phyloP scores from a whole-genome alignment of 2,113 vertebrate genomes.

The Oryzias melastigma region DNA sequence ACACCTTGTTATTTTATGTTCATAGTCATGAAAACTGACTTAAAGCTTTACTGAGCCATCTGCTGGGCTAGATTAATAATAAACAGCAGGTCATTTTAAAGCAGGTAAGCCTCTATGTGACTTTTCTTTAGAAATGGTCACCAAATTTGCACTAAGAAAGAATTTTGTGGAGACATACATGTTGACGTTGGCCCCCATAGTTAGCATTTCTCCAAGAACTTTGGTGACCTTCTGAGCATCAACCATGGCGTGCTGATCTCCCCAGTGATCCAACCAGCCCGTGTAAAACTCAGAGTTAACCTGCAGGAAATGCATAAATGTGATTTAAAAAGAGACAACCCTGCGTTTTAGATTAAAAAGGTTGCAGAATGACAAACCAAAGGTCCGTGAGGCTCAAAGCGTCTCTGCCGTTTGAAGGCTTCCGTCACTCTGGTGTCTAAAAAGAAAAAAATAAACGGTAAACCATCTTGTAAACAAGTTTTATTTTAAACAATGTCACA shows the following conservation, averaged over 20 bases:
- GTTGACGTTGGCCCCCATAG: constrained; percentile 91
- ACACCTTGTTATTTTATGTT: no score
- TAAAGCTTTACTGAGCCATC: no score
- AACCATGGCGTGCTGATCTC: constrained; percentile 80
- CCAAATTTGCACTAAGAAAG: background rate
- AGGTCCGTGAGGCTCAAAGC: constrained; percentile 85
- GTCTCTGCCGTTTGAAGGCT: constrained; percentile 83
- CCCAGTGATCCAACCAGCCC: constrained; percentile 98
- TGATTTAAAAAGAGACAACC: background rate
- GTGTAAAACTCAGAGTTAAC: constrained; percentile 98
- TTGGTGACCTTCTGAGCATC: constrained; percentile 70
- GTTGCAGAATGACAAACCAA: constrained; percentile 77
- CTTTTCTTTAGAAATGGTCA: background rate
- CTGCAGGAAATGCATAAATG: constrained; percentile 62
- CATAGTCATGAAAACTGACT: no score
- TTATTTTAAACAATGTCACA: background rate
- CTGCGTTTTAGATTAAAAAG: background rate
- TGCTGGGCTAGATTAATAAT: no score
- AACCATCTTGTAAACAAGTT: background rate
- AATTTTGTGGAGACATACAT: constrained; percentile 78
- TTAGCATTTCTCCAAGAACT: constrained; percentile 83
- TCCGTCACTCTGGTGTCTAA: constrained; percentile 83
- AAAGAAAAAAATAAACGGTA: background rate
- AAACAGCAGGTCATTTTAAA: no score
- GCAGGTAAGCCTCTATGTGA: no score